phyloP scores from a whole-genome alignment of 1,140 invertebrate species.

The Mycetomoellerius zeteki region DNA sequence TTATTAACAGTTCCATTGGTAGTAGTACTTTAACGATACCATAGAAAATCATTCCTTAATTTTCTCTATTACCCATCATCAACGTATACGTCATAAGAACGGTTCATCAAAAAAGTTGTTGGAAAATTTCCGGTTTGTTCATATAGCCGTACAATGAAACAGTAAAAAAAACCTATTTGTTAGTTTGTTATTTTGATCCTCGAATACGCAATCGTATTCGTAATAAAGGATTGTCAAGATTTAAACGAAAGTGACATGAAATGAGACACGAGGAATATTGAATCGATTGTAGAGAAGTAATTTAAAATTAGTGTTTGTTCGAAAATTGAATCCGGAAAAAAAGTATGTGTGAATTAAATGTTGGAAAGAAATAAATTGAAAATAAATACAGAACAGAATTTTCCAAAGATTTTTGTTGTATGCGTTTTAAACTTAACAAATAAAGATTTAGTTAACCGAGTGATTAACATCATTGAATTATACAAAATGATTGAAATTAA shows the following conservation, averaged over 20 bases:
- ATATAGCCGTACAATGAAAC: neutral
- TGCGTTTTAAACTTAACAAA: neutral
- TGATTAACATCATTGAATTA: neutral
- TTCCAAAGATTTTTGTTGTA: neutral
- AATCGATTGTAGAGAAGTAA: neutral
- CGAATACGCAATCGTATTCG: neutral
- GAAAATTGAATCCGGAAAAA: neutral
- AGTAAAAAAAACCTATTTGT: neutral
- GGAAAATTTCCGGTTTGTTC: neutral
- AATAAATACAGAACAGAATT: neutral
- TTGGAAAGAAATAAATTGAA: neutral
- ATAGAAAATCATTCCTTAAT: slow-evolving; percentile 24
- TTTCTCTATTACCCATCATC: slow-evolving; percentile 6
- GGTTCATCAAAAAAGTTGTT: neutral
- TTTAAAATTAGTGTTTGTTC: slow-evolving; percentile 2
- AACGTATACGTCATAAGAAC: neutral
- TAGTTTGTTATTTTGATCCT: neutral
- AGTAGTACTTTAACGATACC: neutral
- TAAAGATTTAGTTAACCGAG: neutral
- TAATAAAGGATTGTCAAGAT: neutral
- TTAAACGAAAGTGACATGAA: neutral
- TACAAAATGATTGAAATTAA: neutral
- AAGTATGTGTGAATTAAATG: neutral
- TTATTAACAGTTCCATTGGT: slow-evolving; percentile 1
- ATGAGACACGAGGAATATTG: neutral